Percentiles rank a stretch among this genome's conserved stretches.
Conservation (phyloP, 2,113 vertebrate genomes). For the Microcebus jonahi region DNA sequence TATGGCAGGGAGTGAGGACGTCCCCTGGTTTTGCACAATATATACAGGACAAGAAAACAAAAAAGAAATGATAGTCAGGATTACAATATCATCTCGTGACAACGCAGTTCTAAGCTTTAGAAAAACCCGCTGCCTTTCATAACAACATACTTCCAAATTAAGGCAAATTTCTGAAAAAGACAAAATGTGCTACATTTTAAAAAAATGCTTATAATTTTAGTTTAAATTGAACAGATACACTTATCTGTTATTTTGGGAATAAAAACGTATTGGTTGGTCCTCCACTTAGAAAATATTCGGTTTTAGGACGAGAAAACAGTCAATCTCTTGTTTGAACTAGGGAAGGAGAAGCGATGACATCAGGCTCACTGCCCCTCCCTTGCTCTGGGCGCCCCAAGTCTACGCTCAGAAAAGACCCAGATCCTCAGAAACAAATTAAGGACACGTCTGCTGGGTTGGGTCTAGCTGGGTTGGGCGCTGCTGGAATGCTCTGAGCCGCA, state of each 20-base stretch:
- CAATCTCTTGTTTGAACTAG: not conserved
- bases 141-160: not conserved
- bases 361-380: not conserved
- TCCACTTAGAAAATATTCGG: not conserved
- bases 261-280: not conserved
- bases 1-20: not conserved
- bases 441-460: not conserved
- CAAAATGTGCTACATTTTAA: not conserved
- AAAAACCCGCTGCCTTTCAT: not conserved
- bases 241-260: not conserved
- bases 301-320: not conserved
- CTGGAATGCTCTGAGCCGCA: conserved; percentile 41
- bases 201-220: not conserved
- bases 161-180: conserved; percentile 26
- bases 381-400: rapidly evolving
- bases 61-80: not conserved
- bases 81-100: not conserved
- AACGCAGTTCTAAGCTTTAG: not conserved
- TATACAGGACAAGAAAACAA: not conserved
- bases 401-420: not conserved
- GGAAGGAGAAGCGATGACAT: not conserved
- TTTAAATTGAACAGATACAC: not conserved
- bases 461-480: conserved; percentile 30
- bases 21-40: not conserved
- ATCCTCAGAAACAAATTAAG: conserved; percentile 66